Evolutionary conservation across 2,888 invertebrate genomes (phyloP).

Genomic region (Macaria notata): DNA sequence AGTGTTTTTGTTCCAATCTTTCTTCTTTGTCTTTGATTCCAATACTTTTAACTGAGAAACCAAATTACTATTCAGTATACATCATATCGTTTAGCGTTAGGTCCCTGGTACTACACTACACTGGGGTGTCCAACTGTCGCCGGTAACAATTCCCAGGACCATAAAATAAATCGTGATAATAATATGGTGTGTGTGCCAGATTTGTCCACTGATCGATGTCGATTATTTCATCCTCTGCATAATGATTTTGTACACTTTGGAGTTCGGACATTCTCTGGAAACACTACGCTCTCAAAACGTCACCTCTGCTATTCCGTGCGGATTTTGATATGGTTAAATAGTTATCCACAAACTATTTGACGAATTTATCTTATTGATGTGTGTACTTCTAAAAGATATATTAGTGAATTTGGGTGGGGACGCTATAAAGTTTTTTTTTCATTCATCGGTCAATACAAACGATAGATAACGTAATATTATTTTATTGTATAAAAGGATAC

Average conservation of each 20-base stretch:
- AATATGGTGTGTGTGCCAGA: conserved; percentile 60
- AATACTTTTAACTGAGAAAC: no score
- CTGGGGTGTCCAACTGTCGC: not conserved
- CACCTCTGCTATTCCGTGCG: no score
- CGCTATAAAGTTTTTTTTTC: no score
- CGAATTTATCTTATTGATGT: no score
- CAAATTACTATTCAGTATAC: conserved; percentile 43
- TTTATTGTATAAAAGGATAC: not conserved
- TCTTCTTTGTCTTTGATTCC: no score
- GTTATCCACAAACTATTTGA: no score
- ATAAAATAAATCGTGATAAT: conserved; percentile 56
- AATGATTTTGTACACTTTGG: conserved; percentile 41
- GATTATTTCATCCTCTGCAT: conserved; percentile 65
- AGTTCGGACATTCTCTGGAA: no score
- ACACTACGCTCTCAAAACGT: no score
- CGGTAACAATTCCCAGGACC: conserved; percentile 51
- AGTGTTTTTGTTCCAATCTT: no score
- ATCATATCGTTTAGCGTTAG: conserved; percentile 47
- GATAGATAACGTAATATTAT: not conserved
- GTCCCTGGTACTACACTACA: conserved; percentile 20
- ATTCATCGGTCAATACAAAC: not conserved
- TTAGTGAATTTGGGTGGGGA: no score
- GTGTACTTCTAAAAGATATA: no score
- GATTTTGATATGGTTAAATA: not conserved
- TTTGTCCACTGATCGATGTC: conserved; percentile 50